A percentile compares a stretch with the other conserved stretches of the same genome.
Evolutionary conservation across 2,113 vertebrate genomes (phyloP).

Genomic region (Sardina pilchardus): DNA sequence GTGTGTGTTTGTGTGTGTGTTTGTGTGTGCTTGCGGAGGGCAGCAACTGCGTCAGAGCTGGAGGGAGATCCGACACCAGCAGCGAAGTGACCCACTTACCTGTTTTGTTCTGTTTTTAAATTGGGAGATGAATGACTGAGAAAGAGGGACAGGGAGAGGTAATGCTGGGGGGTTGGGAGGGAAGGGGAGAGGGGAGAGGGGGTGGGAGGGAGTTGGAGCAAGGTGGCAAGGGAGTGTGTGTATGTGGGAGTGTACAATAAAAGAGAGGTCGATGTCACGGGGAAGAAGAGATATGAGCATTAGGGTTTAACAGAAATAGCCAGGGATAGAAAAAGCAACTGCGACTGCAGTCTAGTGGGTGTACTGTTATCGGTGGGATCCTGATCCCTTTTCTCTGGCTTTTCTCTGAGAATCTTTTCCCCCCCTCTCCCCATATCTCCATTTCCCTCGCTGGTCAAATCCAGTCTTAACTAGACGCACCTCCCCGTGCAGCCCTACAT

Average conservation of each 20-base stretch:
- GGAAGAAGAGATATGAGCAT: neutral
- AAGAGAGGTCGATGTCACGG: neutral
- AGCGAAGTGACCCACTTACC: slow-evolving; percentile 67
- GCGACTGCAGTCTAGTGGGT: neutral
- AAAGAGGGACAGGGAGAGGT: neutral
- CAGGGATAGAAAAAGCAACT: neutral
- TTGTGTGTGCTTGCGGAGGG: neutral
- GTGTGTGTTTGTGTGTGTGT: neutral
- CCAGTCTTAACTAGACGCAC: neutral
- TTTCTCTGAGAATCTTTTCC: neutral
- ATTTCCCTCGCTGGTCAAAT: neutral
- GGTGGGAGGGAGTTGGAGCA: neutral
- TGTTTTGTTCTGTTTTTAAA: slow-evolving; percentile 52
- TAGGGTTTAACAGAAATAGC: neutral
- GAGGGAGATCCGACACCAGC: slow-evolving; percentile 42
- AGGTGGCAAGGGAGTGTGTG: neutral
- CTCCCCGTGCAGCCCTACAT: neutral
- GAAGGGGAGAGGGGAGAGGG: too few relatives aligned
- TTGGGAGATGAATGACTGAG: slow-evolving; percentile 11
- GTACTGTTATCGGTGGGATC: neutral
- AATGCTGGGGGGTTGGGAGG: neutral
- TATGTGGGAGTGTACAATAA: neutral
- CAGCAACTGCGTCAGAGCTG: slow-evolving; percentile 36
- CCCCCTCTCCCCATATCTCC: neutral
- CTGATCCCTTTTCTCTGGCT: neutral